A percentile compares a stretch with the other conserved stretches of the same genome.
Evolutionary conservation across 2,113 vertebrate genomes (phyloP).

Genomic region (Chaetorhynchus papuensis): DNA sequence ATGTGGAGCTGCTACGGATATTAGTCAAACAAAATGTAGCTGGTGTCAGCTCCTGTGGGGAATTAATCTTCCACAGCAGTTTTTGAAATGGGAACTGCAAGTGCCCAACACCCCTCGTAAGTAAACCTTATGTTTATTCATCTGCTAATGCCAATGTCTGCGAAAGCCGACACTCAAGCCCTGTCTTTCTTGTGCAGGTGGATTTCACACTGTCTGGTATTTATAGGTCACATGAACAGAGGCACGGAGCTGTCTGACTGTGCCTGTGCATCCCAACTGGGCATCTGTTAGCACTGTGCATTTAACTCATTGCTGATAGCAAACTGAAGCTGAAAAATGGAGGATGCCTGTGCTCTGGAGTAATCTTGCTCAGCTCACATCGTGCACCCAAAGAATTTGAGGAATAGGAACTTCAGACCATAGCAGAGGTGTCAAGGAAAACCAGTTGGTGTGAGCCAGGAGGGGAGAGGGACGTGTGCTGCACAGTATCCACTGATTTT

Average conservation of each 20-base stretch:
- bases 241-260: background rate
- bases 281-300: background rate
- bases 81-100: background rate
- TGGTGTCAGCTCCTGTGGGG: background rate
- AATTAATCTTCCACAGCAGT: background rate
- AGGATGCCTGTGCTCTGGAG: background rate
- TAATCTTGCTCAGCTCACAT: background rate
- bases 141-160: background rate
- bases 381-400: background rate
- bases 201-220: background rate
- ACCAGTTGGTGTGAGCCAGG: background rate
- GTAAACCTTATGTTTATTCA: background rate
- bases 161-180: background rate
- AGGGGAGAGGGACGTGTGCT: background rate
- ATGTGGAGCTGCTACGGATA: background rate
- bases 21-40: background rate
- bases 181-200: background rate
- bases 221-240: background rate
- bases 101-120: background rate
- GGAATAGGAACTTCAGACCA: background rate
- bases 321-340: background rate
- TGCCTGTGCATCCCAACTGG: background rate
- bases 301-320: background rate
- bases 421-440: background rate
- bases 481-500: accelerated